These are phyloP conservation scores for Nannoperca australis DNA, from an alignment of 2,797 vertebrate genomes.

Conservation along the genomic window DNA sequence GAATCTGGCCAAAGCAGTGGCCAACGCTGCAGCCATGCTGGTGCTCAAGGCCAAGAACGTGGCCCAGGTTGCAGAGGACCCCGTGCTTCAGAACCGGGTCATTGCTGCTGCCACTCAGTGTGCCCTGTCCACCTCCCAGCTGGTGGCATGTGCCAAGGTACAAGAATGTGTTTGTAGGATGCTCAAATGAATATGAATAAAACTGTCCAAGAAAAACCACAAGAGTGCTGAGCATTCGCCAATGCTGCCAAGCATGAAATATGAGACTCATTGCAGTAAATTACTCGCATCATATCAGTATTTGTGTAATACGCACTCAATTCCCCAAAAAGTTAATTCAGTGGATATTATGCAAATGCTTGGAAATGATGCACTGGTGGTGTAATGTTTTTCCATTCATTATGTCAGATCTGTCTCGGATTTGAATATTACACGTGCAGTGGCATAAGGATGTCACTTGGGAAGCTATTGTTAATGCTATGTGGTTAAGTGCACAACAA, in stretches of 20 bases:
- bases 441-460: not conserved
- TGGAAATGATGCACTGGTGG: conserved; percentile 3
- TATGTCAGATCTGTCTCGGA: not conserved
- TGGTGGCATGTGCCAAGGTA: conserved; percentile 98
- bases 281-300: not conserved
- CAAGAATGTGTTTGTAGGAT: not conserved
- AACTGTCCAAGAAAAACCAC: not conserved
- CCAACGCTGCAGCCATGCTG: conserved; percentile 97
- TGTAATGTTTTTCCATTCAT: conserved; percentile 3
- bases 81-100: conserved; percentile 95
- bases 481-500: not conserved
- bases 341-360: conserved; percentile 4
- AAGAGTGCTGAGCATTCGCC: not conserved
- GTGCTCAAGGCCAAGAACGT: conserved; percentile 98
- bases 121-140: conserved; percentile 96
- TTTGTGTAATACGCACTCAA: conserved; percentile 6
- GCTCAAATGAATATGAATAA: not conserved
- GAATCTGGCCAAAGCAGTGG: conserved; percentile 98
- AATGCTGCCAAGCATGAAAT: not conserved
- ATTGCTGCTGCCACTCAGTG: conserved; percentile 98
- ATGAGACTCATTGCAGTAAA: not conserved
- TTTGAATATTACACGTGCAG: conserved; percentile 16
- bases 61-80: conserved; percentile 95
- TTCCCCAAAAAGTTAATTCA: not conserved
- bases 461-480: not conserved